Evolutionary conservation across 1,140 invertebrate genomes (phyloP).

Genomic region (roundworm (Caenorhabditis elegans)): WBcel235 BX284602.5:6463001-6463500

Average conservation of each 20-base stretch:
- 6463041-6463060: slow-evolving; percentile 57
- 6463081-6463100: slow-evolving; percentile 61
- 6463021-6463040: slow-evolving; percentile 53
- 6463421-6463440: slow-evolving; percentile 17
- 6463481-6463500: slow-evolving; percentile 17
- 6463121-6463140: slow-evolving; percentile 24
- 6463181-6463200: slow-evolving; percentile 14
- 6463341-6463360: slow-evolving; percentile 19
- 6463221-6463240: background rate
- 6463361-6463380: slow-evolving; percentile 22
- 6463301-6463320: slow-evolving; percentile 1
- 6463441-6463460: background rate
- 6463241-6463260: background rate
- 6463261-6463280: slow-evolving; percentile 24
- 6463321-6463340: background rate
- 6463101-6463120: slow-evolving; percentile 37
- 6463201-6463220: slow-evolving; percentile 16
- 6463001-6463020: slow-evolving; percentile 61
- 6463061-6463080: slow-evolving; percentile 62
- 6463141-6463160: slow-evolving; percentile 37
- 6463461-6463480: background rate
- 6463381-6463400: slow-evolving; percentile 16
- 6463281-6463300: slow-evolving; percentile 22
- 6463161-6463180: slow-evolving; percentile 29
- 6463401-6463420: slow-evolving; percentile 6